A percentile compares a stretch with the other conserved stretches of the same genome.
phyloP scores from a whole-genome alignment of 30 jellyfish, hydroid and myxozoan species.

The Hydractinia echinata region DNA sequence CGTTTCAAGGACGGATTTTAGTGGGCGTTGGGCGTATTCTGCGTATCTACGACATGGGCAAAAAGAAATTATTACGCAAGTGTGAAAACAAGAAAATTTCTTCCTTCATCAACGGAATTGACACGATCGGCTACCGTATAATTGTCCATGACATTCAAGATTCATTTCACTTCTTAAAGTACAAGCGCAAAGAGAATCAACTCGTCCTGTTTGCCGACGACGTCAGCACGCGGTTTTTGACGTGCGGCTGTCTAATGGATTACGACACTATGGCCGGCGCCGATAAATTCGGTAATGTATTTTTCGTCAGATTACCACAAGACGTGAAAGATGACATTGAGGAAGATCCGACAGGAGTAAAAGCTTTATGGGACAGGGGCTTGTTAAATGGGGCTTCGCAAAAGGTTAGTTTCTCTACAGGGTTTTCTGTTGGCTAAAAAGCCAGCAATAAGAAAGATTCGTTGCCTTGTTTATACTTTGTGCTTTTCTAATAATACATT shows the following conservation, averaged over 20 bases:
- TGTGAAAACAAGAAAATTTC: conserved; percentile 82
- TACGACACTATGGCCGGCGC: conserved; percentile 94
- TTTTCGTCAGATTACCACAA: conserved; percentile 69
- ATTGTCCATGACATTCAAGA: conserved; percentile 95
- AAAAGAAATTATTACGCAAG: conserved; percentile 82
- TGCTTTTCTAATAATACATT: background rate
- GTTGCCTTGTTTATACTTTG: background rate
- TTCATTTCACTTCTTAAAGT: conserved; percentile 87
- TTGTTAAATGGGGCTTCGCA: conserved; percentile 97
- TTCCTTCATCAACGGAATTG: conserved; percentile 37
- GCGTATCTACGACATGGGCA: conserved; percentile 90
- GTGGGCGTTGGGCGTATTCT: conserved; percentile 94
- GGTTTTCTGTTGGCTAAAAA: background rate
- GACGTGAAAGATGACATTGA: conserved; percentile 96
- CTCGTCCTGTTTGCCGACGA: conserved; percentile 96
- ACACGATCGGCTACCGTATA: conserved; percentile 73
- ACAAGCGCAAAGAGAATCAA: conserved; percentile 82
- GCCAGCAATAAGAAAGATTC: background rate
- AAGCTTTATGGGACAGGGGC: conserved; percentile 99
- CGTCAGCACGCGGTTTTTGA: conserved; percentile 87
- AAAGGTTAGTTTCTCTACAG: conserved; percentile 42
- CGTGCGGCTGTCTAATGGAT: conserved; percentile 93
- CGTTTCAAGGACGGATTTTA: conserved; percentile 79
- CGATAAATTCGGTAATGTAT: conserved; percentile 94
- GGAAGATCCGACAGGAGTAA: conserved; percentile 99